These are phyloP conservation scores for Tapirus terrestris DNA, from an alignment of 2,113 vertebrate genomes.

Conservation along the genomic window DNA sequence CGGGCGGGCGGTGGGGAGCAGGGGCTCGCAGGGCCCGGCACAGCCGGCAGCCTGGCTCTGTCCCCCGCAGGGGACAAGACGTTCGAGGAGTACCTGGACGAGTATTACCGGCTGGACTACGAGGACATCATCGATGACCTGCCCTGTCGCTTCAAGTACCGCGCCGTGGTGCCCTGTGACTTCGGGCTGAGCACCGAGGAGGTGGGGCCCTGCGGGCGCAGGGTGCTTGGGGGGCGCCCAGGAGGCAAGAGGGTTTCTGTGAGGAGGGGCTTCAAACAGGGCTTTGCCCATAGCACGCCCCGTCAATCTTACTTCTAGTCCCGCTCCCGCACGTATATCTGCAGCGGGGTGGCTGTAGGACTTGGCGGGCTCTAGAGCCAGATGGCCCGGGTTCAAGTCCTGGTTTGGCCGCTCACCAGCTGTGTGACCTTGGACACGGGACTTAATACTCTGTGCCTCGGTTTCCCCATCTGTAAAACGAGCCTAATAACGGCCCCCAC, in stretches of 20 bases:
- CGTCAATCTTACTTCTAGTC: not conserved
- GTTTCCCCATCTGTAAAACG: not conserved
- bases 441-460: not conserved
- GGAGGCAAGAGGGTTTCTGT: not conserved
- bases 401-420: not conserved
- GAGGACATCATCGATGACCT: slow-evolving; percentile 94
- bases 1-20: accelerated
- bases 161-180: slow-evolving; percentile 91
- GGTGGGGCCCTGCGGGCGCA: slow-evolving; percentile 77
- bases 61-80: slow-evolving; percentile 86
- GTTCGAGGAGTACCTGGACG: slow-evolving; percentile 93
- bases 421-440: not conserved
- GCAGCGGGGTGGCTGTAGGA: not conserved
- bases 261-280: not conserved
- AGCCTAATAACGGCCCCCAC: not conserved
- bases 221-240: too few species aligned
- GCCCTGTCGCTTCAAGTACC: slow-evolving; percentile 94
- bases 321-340: not conserved
- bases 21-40: accelerated
- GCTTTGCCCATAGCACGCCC: too few species aligned
- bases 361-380: not conserved
- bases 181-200: slow-evolving; percentile 92
- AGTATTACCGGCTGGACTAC: slow-evolving; percentile 93
- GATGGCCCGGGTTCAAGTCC: not conserved
- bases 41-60: not conserved